Base-by-base conservation (phyloP, 2,888 invertebrate species). In the Dioctria linearis region DNA sequence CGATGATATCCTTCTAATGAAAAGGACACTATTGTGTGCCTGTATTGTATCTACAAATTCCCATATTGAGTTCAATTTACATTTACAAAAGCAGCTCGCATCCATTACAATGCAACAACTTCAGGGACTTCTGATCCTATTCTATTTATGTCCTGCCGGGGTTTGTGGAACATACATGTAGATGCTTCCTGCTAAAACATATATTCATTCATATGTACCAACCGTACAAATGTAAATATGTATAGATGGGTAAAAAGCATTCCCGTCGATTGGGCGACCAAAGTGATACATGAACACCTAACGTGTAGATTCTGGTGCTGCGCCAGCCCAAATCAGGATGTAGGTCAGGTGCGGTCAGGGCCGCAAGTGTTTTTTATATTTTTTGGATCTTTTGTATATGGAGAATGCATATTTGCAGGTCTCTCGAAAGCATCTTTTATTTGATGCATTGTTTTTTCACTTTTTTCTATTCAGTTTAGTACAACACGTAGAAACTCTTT, bases 321-420 rank as follows among this genome's bases (percentile, higher is more conserved):
- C 67, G 67, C 67, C 67, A 67, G 46, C 67, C 46, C 67, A 67
- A 46, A 43, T 46, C 67, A 67, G 67, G 67, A 67, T 67, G 67
- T 67, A 67, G 67, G 67, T 67, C 67, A 67, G 67, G 13, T 67
- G 67, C 67, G 67, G 67, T 67, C 67, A 67, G 43, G 67, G 67
- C 67, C 67, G 25, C 25, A 1, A 67, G 46, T 43, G 13, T 46
- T 67, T 67, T n/a, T 67, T 67, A 46, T 67, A 43, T 43, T 46
- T 25, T 43, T 67, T 5, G 43, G 25, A 46, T 67, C 67, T 67
- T 67, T 67, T 67, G 67, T 67, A 67, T 9, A 49, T 25, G 25
- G 25, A 25, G 2, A 25, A 25, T 25, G 25, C 25, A 9, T 46
- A 25, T 67, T 46, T 67, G 46, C 46, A 67, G 13, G 9, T 46